Evolutionary conservation across 2,113 vertebrate genomes (phyloP).

Genomic region (Rhea americana): DNA sequence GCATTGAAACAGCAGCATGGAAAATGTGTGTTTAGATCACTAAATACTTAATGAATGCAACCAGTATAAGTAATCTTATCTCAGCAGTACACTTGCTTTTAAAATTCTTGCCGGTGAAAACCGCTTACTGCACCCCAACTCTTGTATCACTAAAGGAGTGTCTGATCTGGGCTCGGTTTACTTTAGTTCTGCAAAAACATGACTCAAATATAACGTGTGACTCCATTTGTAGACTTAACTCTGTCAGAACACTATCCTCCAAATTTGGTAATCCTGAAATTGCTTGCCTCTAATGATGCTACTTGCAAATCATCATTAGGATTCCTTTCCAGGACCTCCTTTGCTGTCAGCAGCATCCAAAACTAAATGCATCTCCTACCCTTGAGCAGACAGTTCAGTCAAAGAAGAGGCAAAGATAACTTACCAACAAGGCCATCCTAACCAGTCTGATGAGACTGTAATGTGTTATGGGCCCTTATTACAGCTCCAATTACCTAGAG

Average conservation of each 20-base stretch:
- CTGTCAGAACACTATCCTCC: background rate
- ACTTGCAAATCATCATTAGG: background rate
- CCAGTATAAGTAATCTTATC: conserved; percentile 15
- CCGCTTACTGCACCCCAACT: background rate
- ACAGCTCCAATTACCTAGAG: background rate
- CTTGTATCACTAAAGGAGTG: background rate
- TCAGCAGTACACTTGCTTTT: background rate
- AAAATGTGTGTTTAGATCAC: conserved; percentile 17
- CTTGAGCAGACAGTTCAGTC: background rate
- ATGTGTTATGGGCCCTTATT: background rate
- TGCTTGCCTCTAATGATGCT: background rate
- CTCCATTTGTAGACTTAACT: background rate
- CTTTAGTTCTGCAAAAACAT: background rate
- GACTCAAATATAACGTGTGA: background rate
- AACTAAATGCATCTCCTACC: background rate
- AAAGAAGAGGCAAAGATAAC: conserved; percentile 20
- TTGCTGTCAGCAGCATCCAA: background rate
- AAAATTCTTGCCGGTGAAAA: background rate
- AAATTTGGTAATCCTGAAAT: background rate
- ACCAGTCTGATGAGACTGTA: conserved; percentile 32
- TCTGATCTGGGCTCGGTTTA: background rate
- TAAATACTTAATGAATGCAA: conserved; percentile 35
- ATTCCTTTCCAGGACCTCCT: background rate
- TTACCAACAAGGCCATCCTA: conserved; percentile 26
- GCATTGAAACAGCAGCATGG: background rate